These are phyloP conservation scores for Drosophila yakuba DNA, from an alignment of 1,140 invertebrate species.

Conservation along the genomic window DNA sequence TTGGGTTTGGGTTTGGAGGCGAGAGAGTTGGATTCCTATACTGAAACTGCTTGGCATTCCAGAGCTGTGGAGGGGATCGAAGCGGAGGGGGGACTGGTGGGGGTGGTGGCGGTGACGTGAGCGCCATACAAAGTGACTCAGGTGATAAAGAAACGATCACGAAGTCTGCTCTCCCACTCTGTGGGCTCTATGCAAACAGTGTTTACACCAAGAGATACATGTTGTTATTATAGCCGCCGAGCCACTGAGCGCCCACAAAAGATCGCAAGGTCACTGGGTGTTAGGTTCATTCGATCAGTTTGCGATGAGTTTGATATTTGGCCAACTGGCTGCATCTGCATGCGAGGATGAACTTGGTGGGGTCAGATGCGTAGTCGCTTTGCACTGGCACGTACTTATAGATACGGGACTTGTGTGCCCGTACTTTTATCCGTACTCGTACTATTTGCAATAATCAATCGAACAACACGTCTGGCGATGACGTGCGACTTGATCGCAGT, in stretches of 20 bases:
- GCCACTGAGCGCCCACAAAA: conserved; percentile 18
- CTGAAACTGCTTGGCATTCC: conserved; percentile 61
- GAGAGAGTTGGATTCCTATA: conserved; percentile 26
- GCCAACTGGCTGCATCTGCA: conserved; percentile 14
- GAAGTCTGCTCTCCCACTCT: conserved; percentile 13
- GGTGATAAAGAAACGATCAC: conserved; percentile 74
- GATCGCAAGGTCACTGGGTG: conserved; percentile 51
- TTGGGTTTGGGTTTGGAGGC: conserved; percentile 1
- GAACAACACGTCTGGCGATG: conserved; percentile 74
- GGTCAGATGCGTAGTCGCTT: conserved; percentile 15
- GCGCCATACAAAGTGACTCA: conserved; percentile 73
- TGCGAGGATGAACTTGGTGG: conserved; percentile 16
- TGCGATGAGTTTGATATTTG: not conserved
- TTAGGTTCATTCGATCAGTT: not conserved
- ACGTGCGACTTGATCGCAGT: conserved; percentile 67
- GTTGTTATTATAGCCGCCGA: conserved; percentile 30
- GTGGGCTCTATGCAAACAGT: conserved; percentile 51
- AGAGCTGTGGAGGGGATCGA: conserved; percentile 30
- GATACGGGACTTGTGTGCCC: conserved; percentile 46
- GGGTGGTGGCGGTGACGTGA: conserved; percentile 60
- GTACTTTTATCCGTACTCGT: conserved; percentile 16
- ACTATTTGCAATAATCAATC: conserved; percentile 62
- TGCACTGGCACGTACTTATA: conserved; percentile 70
- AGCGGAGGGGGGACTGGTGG: not conserved
- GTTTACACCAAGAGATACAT: conserved; percentile 62